Conservation (phyloP, 2,888 invertebrate genomes). For the Hirtodrosophila trivittata region DNA sequence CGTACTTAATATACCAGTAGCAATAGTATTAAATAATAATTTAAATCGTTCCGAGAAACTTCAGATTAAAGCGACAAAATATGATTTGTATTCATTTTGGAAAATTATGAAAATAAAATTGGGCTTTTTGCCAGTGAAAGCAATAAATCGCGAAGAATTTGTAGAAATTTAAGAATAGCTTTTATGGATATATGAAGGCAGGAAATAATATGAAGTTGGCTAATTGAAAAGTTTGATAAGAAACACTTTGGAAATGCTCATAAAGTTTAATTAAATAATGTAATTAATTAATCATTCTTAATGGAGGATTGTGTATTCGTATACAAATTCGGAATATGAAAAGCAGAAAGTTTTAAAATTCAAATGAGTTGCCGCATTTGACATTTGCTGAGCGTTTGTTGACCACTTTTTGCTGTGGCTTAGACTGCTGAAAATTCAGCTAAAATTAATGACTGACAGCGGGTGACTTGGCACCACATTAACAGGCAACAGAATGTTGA, state of each 20-base stretch:
- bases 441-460: conserved; percentile 47
- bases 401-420: conserved; percentile 42
- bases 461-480: conserved; percentile 27
- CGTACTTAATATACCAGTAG: too few species aligned
- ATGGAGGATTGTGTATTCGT: background rate
- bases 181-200: too few species aligned
- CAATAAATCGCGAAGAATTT: too few species aligned
- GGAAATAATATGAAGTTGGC: too few species aligned
- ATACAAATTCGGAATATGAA: background rate
- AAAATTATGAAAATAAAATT: too few species aligned
- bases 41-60: too few species aligned
- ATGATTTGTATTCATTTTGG: too few species aligned
- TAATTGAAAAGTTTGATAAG: too few species aligned
- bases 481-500: conserved; percentile 19
- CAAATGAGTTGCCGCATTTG: conserved; percentile 22
- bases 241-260: too few species aligned
- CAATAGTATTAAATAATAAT: too few species aligned
- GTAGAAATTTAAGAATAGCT: too few species aligned
- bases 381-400: conserved; percentile 29
- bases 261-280: background rate
- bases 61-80: background rate
- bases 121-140: too few species aligned
- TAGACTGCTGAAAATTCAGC: conserved; percentile 27
- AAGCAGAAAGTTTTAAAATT: conserved; percentile 1
- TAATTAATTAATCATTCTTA: background rate